Evolutionary conservation across 2,797 vertebrate genomes (phyloP).

Genomic region (Allobates femoralis): DNA sequence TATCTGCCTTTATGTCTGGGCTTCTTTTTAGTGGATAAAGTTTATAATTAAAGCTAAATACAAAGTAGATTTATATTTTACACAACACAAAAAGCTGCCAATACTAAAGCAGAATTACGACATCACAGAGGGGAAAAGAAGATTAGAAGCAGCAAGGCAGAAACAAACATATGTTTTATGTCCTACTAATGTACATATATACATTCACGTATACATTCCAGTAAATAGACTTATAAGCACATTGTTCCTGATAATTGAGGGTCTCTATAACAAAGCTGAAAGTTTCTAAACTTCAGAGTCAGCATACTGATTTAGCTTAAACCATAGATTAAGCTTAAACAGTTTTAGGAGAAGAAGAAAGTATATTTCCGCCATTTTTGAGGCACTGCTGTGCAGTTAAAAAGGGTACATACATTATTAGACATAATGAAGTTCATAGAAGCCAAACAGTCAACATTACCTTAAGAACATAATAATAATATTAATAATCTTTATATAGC

Average conservation of each 20-base stretch:
- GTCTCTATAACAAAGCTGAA: not conserved
- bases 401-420: not conserved
- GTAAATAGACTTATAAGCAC: slow-evolving; percentile 39
- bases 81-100: not conserved
- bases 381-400: not conserved
- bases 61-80: slow-evolving; percentile 19
- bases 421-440: no score
- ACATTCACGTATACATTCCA: slow-evolving; percentile 19
- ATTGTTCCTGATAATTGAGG: slow-evolving; percentile 19
- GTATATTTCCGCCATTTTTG: not conserved
- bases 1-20: slow-evolving; percentile 1
- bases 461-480: no score
- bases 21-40: not conserved
- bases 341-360: not conserved
- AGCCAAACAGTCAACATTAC: no score
- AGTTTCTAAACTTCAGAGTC: slow-evolving; percentile 24
- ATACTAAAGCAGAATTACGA: slow-evolving; percentile 4
- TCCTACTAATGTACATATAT: slow-evolving; percentile 37
- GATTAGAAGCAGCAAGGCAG: slow-evolving; percentile 24
- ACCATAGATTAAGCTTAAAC: not conserved
- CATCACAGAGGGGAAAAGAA: not conserved
- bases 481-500: no score
- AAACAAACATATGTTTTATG: slow-evolving; percentile 44
- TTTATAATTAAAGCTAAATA: slow-evolving; percentile 16
- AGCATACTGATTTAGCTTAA: not conserved